Base-by-base conservation (phyloP, 2,797 vertebrate genomes). In the Myotis planiceps region DNA sequence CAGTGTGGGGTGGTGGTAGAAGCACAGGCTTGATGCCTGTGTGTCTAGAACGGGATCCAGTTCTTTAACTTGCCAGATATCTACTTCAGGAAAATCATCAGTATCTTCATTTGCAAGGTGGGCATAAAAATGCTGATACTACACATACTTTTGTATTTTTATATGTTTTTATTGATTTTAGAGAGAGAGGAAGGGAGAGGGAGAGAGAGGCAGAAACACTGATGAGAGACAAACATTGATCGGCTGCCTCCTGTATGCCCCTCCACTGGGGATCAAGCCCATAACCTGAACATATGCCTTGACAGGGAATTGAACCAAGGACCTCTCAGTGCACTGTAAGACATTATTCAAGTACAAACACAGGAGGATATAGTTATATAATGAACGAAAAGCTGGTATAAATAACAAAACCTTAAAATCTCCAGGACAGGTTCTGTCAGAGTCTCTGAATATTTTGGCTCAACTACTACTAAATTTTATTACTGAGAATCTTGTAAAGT, bases 391-490 rank as follows among this genome's bases (percentile, higher is more conserved):
- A 92, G 45, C 2, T 68, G 27, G 16, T 32, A 71, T 3, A 27
- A 79, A 47, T 3, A 88, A 86, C 12, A 47, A 83, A 85, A 71
- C 29, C 78, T 32, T 49, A 82, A 92, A 82, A 78, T 78, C 32
- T 55, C 14, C 19, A 83, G 3, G 27, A 10, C 0, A 34, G 32
- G 13, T n/a, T 58, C 74, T 55, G 0, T 51, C 25, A 27, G 32
- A 27, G 4, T 8, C 5, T 75, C n/a, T 27, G 47, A 23, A 18
- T n/a, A 45, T 58, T 72, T 69, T 66, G 32, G 63, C 49, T 80
- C 21, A 37, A 47, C 2, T 49, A 42, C 4, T 49, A 76, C 13
- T n/a, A 51, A 84, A 68, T 76, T 85, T 79, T 51, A 68, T 75
- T 51, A 82, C 0, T 82, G 39, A 63, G 74, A 45, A 83, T 88